Evolutionary conservation across 2,888 invertebrate species (phyloP).

Genomic region (Hydraecia micacea): DNA sequence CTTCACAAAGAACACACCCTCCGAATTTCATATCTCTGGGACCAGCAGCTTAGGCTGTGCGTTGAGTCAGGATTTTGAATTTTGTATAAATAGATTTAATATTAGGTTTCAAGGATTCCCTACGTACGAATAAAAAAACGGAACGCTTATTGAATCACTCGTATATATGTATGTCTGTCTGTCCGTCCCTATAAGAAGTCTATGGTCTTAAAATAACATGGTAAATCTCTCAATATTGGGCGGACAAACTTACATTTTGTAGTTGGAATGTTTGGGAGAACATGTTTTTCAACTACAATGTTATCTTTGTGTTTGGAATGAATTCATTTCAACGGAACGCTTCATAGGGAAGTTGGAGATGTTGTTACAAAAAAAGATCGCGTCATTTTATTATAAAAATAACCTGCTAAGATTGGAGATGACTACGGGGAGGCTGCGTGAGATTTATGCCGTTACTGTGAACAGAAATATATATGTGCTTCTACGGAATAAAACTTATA

Average conservation of each 20-base stretch:
- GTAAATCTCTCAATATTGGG: neutral
- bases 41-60: too few relatives aligned
- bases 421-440: neutral
- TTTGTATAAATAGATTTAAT: too few relatives aligned
- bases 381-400: neutral
- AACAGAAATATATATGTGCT: too few relatives aligned
- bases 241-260: neutral
- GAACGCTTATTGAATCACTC: neutral
- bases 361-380: neutral
- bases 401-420: neutral
- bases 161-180: neutral
- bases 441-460: too few relatives aligned
- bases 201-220: neutral
- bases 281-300: neutral
- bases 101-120: too few relatives aligned
- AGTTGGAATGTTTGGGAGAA: neutral
- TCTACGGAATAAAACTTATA: neutral
- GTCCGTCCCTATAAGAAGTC: neutral
- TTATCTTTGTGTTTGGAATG: neutral
- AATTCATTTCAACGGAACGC: neutral
- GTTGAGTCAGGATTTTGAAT: too few relatives aligned
- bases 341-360: neutral
- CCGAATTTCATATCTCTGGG: too few relatives aligned
- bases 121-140: neutral
- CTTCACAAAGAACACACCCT: too few relatives aligned